Conservation (phyloP, 2,888 invertebrate genomes). For the Augochlorella aurata region DNA sequence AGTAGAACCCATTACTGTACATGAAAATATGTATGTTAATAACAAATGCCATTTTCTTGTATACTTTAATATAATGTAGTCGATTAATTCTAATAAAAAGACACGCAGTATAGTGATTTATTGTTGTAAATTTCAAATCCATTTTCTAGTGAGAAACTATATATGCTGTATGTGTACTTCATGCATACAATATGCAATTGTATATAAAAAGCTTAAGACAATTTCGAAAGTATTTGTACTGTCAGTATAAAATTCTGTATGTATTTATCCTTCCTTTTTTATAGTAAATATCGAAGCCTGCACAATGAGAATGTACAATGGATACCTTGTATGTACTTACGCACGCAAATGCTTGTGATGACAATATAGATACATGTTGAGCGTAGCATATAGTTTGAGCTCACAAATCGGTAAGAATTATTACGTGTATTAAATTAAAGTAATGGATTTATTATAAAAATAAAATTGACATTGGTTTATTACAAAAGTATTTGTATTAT, state of each 20-base stretch:
- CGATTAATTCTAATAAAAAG: not conserved
- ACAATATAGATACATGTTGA: not conserved
- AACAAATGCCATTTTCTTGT: not conserved
- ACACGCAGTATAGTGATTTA: not conserved
- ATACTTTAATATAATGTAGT: not conserved
- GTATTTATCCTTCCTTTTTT: not conserved
- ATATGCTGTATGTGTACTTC: not conserved
- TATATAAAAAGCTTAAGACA: not conserved
- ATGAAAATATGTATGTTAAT: not conserved
- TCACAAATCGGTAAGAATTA: not conserved
- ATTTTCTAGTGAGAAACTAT: not conserved
- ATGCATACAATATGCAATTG: too few relatives aligned
- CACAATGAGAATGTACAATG: not conserved
- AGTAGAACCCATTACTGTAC: too few relatives aligned
- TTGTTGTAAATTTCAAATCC: not conserved
- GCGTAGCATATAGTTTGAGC: not conserved
- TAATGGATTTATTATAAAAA: slow-evolving; percentile 1
- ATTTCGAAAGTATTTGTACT: not conserved
- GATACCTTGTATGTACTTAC: not conserved
- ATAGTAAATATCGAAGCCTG: not conserved
- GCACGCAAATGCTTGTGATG: not conserved
- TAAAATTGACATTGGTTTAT: not conserved
- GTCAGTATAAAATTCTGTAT: not conserved
- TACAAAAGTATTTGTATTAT: not conserved
- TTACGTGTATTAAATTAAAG: not conserved